Evolutionary conservation across 2,888 invertebrate species (phyloP), one percentile per base, ranked within the genome.

Genomic region (Resseliella maxima): DNA sequence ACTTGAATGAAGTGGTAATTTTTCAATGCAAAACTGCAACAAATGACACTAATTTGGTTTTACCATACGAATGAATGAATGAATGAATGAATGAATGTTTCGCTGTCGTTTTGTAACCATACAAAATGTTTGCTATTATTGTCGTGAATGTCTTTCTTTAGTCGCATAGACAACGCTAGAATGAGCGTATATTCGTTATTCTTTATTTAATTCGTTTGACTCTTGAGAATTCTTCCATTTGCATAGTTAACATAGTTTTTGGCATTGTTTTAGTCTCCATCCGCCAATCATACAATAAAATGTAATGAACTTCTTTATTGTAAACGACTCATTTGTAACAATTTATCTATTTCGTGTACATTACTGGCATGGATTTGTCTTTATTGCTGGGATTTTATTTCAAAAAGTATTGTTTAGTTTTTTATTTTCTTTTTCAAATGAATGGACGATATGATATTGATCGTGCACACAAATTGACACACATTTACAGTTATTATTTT

Each of bases 41-140:
- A 72, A 72, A 72, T 72, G 72, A 72, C 72, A 72, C 72, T 72
- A 72, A 72, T 72, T 72, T 72, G 72, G 72, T 72, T 72, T 72
- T 72, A 35, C 31, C 46, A 15, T 59, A 24, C 24, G 24, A 59
- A 27, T 59, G 59, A 59, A 72, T 72, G 72, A 72, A 72, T 72
- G 35, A n/a, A n/a, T n/a, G n/a, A n/a, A n/a, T 72, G 72, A 15
- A 12, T 8, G 15, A 18, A 8, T 18, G 46, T 18, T 8, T 50
- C 72, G 27, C 31, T 12, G 24, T n/a, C 50, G 50, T 21, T 12
- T 5, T 15, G 72, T 72, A 72, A 59, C 24, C 59, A 59, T 59
- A 24, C 59, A 24, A 59, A 59, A 5, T 24, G 24, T 59, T 59
- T 59, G 59, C 59, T 24, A 59, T 24, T 59, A 24, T 59, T 50